Evolutionary conservation across 2,113 vertebrate species (phyloP).

Genomic region (Phaetusa simplex): DNA sequence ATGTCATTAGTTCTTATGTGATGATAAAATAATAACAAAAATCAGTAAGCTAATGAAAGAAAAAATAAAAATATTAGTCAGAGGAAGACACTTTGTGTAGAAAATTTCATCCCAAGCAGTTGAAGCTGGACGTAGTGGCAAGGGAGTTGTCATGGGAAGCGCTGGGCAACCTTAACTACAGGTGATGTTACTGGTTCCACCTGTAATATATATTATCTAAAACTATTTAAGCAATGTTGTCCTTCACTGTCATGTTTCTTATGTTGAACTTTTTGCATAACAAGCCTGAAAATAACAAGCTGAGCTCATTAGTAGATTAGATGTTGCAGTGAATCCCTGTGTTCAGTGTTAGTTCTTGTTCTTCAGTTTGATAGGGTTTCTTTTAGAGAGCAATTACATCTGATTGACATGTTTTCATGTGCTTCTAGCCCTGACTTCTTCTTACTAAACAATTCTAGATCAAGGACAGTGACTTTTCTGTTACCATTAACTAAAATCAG

Average conservation of each 20-base stretch:
- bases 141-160: background rate
- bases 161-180: background rate
- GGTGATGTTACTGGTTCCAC: background rate
- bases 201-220: background rate
- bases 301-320: conserved; percentile 92
- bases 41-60: background rate
- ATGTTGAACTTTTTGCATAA: conserved; percentile 72
- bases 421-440: conserved; percentile 75
- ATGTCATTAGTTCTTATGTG: background rate
- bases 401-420: conserved; percentile 92
- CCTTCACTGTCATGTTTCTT: conserved; percentile 83
- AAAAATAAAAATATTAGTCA: background rate
- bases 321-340: conserved; percentile 85
- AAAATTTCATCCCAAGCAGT: background rate
- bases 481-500: conserved; percentile 78
- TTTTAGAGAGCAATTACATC: conserved; percentile 89
- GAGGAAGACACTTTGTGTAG: background rate
- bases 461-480: conserved; percentile 78
- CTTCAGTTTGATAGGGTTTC: conserved; percentile 81
- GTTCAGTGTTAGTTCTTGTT: conserved; percentile 76
- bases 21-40: background rate
- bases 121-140: background rate
- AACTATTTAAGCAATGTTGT: conserved; percentile 68
- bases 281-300: conserved; percentile 82
- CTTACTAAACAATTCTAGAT: conserved; percentile 75